Base-by-base conservation (phyloP, 2,113 vertebrate genomes). In the Myiagra hebetior region DNA sequence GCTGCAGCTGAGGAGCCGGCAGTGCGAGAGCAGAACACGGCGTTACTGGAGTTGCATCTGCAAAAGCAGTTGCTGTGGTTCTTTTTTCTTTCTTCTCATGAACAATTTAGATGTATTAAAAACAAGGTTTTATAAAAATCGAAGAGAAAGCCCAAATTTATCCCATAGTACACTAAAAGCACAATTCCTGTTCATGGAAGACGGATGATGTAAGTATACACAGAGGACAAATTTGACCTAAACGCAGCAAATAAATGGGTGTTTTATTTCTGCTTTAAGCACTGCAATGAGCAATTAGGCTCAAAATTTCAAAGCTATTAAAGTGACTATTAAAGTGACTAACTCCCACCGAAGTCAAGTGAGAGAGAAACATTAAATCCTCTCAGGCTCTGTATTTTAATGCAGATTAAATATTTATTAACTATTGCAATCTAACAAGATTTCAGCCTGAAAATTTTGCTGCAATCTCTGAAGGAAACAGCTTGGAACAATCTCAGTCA, bases 21-120 rank as follows among this genome's bases (percentile, higher is more conserved):
- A 35, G 56, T 1, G 19, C 7, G 24, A 52, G 56, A 92, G 57
- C 63, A 75, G 87, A 94, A 75, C 85, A 49, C 2, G 0, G 56
- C 2, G 22, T 33, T 88, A 80, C 7, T 46, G 42, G 56, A 93
- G 56, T 10, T 91, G 83, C 88, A 91, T 94, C 87, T 95, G 93
- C 86, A 89, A 97, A 95, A 96, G 95, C 77, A 87, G 87, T 89
- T 92, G 74, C 93, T 76, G 52, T 30, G 53, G 24, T 28, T 72
- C 17, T 49, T 35, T 30, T 31, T 57, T 13, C 30, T 53, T 35
- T 11, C 37, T 72, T 62, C 72, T 50, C 13, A 10, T 7, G 47
- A 81, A 67, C 35, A 27, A 68, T 64, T 95, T 57, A 49, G 30
- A 72, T 1, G 3, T 27, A 68, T 60, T 86, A 60, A 95, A 90